Evolutionary conservation across 2,797 vertebrate species (phyloP), one percentile per base, ranked within the genome.

Genomic region (Macropodus opercularis): DNA sequence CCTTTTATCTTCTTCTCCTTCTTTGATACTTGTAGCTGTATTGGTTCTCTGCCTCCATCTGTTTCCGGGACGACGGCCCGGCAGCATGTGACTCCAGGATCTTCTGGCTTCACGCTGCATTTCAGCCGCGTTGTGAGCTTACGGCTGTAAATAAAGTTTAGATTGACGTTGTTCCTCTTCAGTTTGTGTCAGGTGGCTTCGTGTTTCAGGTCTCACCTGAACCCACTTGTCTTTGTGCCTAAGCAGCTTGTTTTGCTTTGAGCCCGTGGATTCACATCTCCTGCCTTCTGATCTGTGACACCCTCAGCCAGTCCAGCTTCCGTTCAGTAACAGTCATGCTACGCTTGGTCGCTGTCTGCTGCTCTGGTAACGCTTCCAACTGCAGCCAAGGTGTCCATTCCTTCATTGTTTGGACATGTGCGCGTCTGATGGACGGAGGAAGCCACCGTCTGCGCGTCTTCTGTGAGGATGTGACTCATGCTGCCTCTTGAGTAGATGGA

Each of bases 401-500:
- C n/a, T n/a, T n/a, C n/a, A n/a, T n/a, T n/a, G n/a, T n/a, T n/a
- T n/a, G n/a, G n/a, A n/a, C n/a, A n/a, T 0, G 19, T 8, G 8
- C 5, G 2, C 32, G 31, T 11, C 46, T 40, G 34, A 21, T 11
- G n/a, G 18, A 4, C 6, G 21, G 35, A 46, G 42, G 9, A 29
- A 53, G 42, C 19, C 56, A 1, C 12, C 2, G 0, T 8, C n/a
- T 26, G 32, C 4, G 1, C 6, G 48, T 19, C 23, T 12, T 12
- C 50, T 50, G 21, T 3, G 6, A 35, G 46, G 46, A 48, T 31
- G 8, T 15, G 43, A 19, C 6, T 55, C 49, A 18, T 6, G 9
- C 40, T 5, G 35, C 12, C 47, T 8, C 47, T 63, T 17, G n/a
- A 72, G 8, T 8, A 27, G 65, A 62, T 69, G 3, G 36, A 62